Percentiles rank a stretch among this genome's conserved stretches.
Evolutionary conservation across 2,888 invertebrate genomes (phyloP).

Genomic region (Clusia tigrina): DNA sequence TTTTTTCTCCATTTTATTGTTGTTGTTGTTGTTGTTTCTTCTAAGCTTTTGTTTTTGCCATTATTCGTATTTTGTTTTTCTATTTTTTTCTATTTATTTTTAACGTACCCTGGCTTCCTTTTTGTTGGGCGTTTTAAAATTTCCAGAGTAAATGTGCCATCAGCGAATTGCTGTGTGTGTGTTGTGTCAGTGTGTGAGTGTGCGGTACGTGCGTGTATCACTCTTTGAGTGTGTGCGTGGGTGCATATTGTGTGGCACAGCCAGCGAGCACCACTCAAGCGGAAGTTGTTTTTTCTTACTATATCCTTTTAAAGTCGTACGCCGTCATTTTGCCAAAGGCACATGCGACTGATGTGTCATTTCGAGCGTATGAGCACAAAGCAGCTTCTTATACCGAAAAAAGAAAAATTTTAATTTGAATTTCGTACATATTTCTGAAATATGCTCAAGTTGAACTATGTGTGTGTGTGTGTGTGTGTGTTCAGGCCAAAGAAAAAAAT

Average conservation of each 20-base stretch:
- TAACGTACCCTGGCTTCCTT: too few relatives aligned
- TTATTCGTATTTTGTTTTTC: too few relatives aligned
- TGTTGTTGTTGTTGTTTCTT: not conserved
- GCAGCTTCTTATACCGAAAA: not conserved
- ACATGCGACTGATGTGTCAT: slow-evolving; percentile 3
- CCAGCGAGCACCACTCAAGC: not conserved
- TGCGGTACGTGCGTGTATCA: not conserved
- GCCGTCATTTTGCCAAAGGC: slow-evolving; percentile 8
- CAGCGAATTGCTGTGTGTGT: too few relatives aligned
- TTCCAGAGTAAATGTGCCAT: not conserved
- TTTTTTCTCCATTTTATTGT: not conserved
- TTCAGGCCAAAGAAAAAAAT: too few relatives aligned
- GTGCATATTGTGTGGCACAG: not conserved
- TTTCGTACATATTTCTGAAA: too few relatives aligned
- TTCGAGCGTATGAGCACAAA: not conserved
- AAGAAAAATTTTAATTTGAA: too few relatives aligned
- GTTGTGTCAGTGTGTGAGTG: not conserved
- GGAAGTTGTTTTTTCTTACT: not conserved
- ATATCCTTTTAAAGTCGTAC: not conserved
- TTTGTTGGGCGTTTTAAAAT: not conserved
- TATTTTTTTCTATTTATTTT: too few relatives aligned
- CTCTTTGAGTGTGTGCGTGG: not conserved
- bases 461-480: too few relatives aligned
- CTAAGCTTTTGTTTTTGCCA: not conserved
- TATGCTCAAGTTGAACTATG: too few relatives aligned